Percentiles rank a stretch among this genome's conserved stretches.
These are phyloP conservation scores for Coenonympha arcania DNA, from an alignment of 2,888 invertebrate genomes.

Conservation along the genomic window DNA sequence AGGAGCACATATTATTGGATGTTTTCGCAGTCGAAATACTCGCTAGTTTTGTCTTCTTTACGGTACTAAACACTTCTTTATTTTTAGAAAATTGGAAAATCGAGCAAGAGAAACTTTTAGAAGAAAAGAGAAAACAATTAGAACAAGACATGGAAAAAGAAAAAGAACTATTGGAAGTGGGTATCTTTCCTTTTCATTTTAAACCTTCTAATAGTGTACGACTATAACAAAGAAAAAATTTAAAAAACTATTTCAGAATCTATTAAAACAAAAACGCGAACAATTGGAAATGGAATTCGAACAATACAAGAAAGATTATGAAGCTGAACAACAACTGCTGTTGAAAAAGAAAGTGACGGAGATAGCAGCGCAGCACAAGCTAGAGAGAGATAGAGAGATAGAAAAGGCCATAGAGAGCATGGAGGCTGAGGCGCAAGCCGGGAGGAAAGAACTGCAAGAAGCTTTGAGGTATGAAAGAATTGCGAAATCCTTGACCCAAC, in stretches of 20 bases:
- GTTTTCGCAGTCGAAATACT: too few species aligned
- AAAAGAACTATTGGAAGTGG: constrained; percentile 48
- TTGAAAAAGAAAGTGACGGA: constrained; percentile 79
- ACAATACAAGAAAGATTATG: constrained; percentile 76
- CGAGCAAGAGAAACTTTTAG: constrained; percentile 50
- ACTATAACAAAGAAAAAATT: too few species aligned
- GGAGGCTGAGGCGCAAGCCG: constrained; percentile 77
- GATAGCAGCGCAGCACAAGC: constrained; percentile 79
- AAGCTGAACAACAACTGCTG: constrained; percentile 74
- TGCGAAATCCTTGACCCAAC: too few species aligned
- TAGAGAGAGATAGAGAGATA: constrained; percentile 85
- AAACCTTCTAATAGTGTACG: too few species aligned
- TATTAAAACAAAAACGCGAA: constrained; percentile 74
- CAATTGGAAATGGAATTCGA: constrained; percentile 77
- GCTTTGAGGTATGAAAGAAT: constrained; percentile 70
- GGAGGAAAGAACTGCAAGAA: constrained; percentile 76
- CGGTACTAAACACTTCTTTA: background rate
- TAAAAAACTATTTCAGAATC: constrained; percentile 40
- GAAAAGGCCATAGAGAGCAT: constrained; percentile 81
- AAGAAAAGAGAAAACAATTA: constrained; percentile 44
- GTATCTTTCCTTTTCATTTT: background rate
- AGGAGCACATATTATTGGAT: too few species aligned
- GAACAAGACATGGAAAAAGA: constrained; percentile 49
- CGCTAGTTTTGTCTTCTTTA: too few species aligned
- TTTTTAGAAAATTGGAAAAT: constrained; percentile 51